Base-by-base conservation (phyloP, 2,113 vertebrate species). In the Alethe castanea region DNA sequence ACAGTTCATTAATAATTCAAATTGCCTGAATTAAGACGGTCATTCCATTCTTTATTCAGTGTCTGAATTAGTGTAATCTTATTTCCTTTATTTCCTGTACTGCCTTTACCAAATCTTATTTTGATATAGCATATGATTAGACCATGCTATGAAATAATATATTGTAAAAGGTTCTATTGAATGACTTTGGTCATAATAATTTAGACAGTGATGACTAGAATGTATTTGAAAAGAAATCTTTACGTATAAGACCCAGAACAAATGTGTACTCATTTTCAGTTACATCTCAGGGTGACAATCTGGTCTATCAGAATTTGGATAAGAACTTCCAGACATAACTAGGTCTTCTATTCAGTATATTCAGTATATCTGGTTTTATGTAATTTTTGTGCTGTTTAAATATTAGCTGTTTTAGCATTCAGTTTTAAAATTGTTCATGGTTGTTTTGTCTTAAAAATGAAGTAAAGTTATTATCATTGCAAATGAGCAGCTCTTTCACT, bases 51-150 rank as follows among this genome's bases (percentile, higher is more conserved):
- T 81, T 97, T 97, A 96, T 97, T 91, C 91, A 78, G 93, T 96
- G 96, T 96, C 88, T 95, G 91, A 97, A 96, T 96, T 96, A 97
- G 93, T 78, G 31, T 97, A 96, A 96, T 97, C 87, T 93, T 84
- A 97, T 97, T 97, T 97, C 95, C 95, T 91, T 95, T 96, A 70
- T 96, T 97, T 97, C 96, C 96, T 97, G 96, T 90, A 69, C 91
- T 96, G 95, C 76, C 82, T 94, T 95, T 94, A 73, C 91, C 87
- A 97, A 94, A 97, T 96, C 94, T 93, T 92, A 90, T 95, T 96
- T 97, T 86, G 76, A 91, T 93, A 94, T 79, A 85, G 85, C 62
- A 23, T 91, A 81, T 88, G 79, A 92, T 95, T 74, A 91, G 73
- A 52, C 65, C 77, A 66, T 86, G 64, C 33, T 87, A 83, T 81